phyloP scores from a whole-genome alignment of 2,888 invertebrate species.

The Volucella bombylans region DNA sequence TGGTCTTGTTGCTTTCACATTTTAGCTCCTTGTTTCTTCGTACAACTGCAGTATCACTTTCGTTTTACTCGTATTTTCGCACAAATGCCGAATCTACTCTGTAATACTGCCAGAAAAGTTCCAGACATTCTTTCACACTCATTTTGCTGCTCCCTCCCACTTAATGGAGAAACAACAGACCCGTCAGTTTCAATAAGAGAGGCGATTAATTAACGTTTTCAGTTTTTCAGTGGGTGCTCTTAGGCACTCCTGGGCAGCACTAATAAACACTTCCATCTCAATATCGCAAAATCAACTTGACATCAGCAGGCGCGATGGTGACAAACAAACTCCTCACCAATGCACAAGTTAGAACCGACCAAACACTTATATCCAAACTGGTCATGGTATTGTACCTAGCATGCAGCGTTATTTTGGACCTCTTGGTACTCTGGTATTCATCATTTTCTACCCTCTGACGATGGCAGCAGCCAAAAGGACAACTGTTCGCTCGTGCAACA shows the following conservation, averaged over 20 bases:
- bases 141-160: no score
- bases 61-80: no score
- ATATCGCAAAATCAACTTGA: slow-evolving; percentile 69
- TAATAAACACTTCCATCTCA: slow-evolving; percentile 68
- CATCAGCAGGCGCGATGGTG: slow-evolving; percentile 59
- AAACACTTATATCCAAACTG: neutral
- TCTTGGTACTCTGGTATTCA: slow-evolving; percentile 28
- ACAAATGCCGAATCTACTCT: no score
- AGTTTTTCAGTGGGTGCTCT: slow-evolving; percentile 33
- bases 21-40: no score
- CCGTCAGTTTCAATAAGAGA: slow-evolving; percentile 44
- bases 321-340: slow-evolving; percentile 22
- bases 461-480: no score
- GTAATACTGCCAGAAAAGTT: no score
- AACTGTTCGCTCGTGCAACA: no score
- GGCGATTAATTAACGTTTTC: slow-evolving; percentile 56
- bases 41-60: no score
- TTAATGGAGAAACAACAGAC: slow-evolving; percentile 2
- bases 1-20: no score
- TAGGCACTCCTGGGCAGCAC: slow-evolving; percentile 40
- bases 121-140: no score
- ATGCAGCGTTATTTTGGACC: slow-evolving; percentile 36
- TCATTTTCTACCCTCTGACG: slow-evolving; percentile 8
- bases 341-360: slow-evolving; percentile 11
- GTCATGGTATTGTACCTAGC: neutral